A percentile compares a stretch with the other conserved stretches of the same genome.
Conservation (phyloP, 2,113 vertebrate species). For the Dicaeum eximium region DNA sequence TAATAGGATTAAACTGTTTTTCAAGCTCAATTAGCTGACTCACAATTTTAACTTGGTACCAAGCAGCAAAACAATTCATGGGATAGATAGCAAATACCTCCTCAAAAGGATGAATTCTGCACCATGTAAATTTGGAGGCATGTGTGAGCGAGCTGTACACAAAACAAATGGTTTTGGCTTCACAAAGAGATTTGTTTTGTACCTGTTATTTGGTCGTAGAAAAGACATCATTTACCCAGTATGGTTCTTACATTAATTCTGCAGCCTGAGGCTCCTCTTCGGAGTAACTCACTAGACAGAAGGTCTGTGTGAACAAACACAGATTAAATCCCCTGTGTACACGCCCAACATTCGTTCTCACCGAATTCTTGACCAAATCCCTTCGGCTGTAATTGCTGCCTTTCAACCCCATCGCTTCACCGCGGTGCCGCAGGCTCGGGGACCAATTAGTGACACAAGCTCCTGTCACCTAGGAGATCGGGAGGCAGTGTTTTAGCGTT, state of each 20-base stretch:
- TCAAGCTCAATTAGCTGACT: constrained; percentile 34
- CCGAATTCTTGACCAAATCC: neutral
- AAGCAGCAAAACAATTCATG: neutral
- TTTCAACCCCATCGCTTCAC: neutral
- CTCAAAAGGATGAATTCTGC: neutral
- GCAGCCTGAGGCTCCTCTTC: neutral
- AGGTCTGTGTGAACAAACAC: neutral
- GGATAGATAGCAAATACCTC: neutral
- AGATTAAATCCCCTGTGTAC: neutral
- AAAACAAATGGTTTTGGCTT: neutral
- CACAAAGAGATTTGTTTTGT: neutral
- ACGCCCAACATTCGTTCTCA: neutral
- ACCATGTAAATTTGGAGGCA: neutral
- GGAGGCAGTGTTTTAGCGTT: neutral
- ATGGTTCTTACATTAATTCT: neutral
- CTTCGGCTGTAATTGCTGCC: neutral
- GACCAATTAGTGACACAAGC: constrained; percentile 28
- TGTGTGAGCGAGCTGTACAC: fast-evolving
- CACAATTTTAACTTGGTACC: neutral
- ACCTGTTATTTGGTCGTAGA: neutral
- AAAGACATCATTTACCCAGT: neutral
- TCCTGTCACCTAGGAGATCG: constrained; percentile 56
- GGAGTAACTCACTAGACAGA: neutral
- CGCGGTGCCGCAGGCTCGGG: neutral
- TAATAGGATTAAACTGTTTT: constrained; percentile 33